Evolutionary conservation across 2,888 invertebrate species (phyloP).

Genomic region (Ramazzottius varieornatus): DNA sequence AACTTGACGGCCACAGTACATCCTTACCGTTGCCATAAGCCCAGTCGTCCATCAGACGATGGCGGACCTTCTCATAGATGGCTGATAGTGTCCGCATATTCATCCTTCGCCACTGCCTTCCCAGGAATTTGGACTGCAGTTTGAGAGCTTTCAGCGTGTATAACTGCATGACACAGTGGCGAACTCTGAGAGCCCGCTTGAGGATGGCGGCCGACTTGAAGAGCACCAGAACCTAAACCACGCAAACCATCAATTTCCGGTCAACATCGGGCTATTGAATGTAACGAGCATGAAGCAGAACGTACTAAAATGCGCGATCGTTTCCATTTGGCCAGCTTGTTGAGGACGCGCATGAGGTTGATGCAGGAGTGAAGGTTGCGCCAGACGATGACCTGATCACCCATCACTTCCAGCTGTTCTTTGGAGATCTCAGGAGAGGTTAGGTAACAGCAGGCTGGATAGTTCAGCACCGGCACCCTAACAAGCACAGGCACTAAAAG

Average conservation of each 20-base stretch:
- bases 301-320: constrained; percentile 96
- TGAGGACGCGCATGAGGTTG: constrained; percentile 74
- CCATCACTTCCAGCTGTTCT: constrained; percentile 24
- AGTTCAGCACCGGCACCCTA: background rate
- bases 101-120: constrained; percentile 91
- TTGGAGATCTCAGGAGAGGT: background rate
- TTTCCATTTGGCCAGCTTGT: constrained; percentile 97
- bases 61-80: constrained; percentile 64
- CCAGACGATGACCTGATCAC: constrained; percentile 60
- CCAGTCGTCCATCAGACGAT: constrained; percentile 82
- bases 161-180: constrained; percentile 80
- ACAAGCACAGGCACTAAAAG: background rate
- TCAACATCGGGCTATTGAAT: background rate
- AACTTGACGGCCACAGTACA: background rate
- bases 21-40: constrained; percentile 71
- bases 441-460: background rate
- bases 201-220: constrained; percentile 97
- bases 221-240: constrained; percentile 97
- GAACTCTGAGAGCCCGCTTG: constrained; percentile 62
- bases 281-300: constrained; percentile 19
- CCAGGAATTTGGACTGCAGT: constrained; percentile 97
- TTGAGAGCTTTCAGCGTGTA: constrained; percentile 89
- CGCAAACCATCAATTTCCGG: too few species aligned
- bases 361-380: constrained; percentile 92
- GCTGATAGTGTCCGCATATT: constrained; percentile 99